Evolutionary conservation across 2,113 vertebrate genomes (phyloP).

Genomic region (Taxidea taxus): DNA sequence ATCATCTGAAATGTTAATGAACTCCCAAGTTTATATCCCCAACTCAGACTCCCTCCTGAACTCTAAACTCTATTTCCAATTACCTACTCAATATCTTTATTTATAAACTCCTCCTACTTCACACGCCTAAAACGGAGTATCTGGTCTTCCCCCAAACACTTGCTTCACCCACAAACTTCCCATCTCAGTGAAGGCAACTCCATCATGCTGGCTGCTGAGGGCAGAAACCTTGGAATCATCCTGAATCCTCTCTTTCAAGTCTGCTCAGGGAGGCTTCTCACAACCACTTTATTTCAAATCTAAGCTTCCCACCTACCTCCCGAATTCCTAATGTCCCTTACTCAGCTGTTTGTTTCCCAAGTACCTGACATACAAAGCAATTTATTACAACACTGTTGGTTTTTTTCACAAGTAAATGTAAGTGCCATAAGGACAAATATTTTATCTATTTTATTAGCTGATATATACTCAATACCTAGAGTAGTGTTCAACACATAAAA

Average conservation of each 20-base stretch:
- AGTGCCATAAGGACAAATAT: background rate
- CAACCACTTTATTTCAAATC: background rate
- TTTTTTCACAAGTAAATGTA: background rate
- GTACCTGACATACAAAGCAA: background rate
- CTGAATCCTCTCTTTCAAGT: background rate
- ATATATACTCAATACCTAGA: background rate
- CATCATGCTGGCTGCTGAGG: background rate
- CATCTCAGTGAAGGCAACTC: background rate
- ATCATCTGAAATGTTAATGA: background rate
- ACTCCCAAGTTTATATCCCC: background rate
- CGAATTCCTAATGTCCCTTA: background rate
- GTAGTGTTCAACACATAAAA: background rate
- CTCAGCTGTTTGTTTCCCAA: background rate
- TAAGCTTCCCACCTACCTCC: background rate
- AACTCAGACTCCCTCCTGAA: background rate
- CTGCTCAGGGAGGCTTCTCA: background rate
- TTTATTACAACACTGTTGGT: background rate
- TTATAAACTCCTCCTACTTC: background rate
- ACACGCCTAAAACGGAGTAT: background rate
- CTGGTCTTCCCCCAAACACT: background rate
- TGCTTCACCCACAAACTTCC: background rate
- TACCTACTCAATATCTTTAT: background rate
- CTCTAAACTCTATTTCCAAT: background rate
- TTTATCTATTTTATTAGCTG: background rate
- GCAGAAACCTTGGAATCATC: background rate